phyloP scores from a whole-genome alignment of 2,113 vertebrate species.

The Stigmatopora argus region DNA sequence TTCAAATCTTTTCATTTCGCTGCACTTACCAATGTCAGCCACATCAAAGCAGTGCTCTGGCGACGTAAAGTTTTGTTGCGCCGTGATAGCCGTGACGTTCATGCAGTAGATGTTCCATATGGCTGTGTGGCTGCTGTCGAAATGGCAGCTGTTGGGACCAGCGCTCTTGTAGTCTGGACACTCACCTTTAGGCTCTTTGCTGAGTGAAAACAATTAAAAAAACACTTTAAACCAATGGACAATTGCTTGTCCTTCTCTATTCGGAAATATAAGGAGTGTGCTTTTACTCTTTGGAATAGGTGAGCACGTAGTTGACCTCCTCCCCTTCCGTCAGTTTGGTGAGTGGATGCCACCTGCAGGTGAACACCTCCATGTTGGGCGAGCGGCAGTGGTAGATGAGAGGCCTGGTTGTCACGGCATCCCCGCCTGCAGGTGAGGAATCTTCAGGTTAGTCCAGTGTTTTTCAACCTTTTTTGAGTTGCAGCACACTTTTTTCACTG shows the following conservation, averaged over 20 bases:
- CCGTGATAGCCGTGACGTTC: constrained; percentile 60
- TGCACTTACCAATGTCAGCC: constrained; percentile 63
- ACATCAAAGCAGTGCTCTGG: constrained; percentile 67
- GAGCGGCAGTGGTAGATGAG: constrained; percentile 70
- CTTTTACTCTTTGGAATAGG: constrained; percentile 63
- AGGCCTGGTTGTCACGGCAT: constrained; percentile 34
- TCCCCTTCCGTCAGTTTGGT: constrained; percentile 41
- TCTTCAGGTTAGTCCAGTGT: neutral
- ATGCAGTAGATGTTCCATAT: constrained; percentile 72
- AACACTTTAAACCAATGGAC: neutral
- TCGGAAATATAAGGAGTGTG: neutral
- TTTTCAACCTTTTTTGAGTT: too few relatives aligned
- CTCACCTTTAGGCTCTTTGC: constrained; percentile 39
- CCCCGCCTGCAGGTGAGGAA: constrained; percentile 6
- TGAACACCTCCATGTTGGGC: constrained; percentile 73
- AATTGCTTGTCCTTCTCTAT: neutral
- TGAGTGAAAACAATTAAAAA: constrained; percentile 17
- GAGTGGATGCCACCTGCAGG: constrained; percentile 71
- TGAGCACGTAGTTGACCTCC: constrained; percentile 52
- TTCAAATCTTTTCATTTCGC: too few relatives aligned
- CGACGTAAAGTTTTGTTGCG: constrained; percentile 53
- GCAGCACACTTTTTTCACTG: too few relatives aligned
- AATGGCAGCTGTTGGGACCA: constrained; percentile 69
- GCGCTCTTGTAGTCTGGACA: constrained; percentile 68
- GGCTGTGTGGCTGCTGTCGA: constrained; percentile 64